A percentile compares a stretch with the other conserved stretches of the same genome.
phyloP scores from a whole-genome alignment of 1,140 invertebrate species.

The Belonocnema kinseyi region DNA sequence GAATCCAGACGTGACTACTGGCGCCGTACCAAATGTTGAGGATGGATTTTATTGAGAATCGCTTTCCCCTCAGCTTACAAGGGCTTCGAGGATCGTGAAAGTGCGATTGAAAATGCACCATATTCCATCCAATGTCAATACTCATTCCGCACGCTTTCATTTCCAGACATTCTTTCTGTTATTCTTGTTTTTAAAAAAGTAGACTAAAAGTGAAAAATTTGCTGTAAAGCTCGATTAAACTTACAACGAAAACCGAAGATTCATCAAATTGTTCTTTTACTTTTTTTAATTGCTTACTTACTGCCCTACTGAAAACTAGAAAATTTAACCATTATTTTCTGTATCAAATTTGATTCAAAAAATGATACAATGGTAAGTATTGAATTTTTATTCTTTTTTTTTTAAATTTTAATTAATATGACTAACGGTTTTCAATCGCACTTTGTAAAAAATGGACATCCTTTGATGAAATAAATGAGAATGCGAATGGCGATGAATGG shows the following conservation, averaged over 20 bases:
- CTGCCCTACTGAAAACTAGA: too few species aligned
- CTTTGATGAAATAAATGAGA: conserved; percentile 26
- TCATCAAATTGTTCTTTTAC: too few species aligned
- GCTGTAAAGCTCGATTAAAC: too few species aligned
- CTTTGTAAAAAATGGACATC: background rate
- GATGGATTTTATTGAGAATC: conserved; percentile 12
- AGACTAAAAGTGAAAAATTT: too few species aligned
- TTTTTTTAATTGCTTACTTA: too few species aligned
- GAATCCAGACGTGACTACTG: background rate
- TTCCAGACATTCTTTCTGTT: background rate
- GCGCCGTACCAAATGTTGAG: background rate
- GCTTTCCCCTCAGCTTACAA: background rate
- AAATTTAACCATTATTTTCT: too few species aligned
- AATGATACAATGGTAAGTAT: too few species aligned
- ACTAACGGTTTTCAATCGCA: background rate
- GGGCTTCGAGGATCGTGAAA: background rate
- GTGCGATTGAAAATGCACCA: background rate
- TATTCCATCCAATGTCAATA: background rate
- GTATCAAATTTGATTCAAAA: too few species aligned
- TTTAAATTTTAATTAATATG: too few species aligned
- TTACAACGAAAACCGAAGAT: too few species aligned
- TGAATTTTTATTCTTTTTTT: too few species aligned
- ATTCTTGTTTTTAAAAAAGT: background rate
- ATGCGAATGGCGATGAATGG: conserved; percentile 31
- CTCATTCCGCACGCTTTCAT: background rate